Conservation (phyloP, 1,140 invertebrate species). For the Drosophila lini region DNA sequence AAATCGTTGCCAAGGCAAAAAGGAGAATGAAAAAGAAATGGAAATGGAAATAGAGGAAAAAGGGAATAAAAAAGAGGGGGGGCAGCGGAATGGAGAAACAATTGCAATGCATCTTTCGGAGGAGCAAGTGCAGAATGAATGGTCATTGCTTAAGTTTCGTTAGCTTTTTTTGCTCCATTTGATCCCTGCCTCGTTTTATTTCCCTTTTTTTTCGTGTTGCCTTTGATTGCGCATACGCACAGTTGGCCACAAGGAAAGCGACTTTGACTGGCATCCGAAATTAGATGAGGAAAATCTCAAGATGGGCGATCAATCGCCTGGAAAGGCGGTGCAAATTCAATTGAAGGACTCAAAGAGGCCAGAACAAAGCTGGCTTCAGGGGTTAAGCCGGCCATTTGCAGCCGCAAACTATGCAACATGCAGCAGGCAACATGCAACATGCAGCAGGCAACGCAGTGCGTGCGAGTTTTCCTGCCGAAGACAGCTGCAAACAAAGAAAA, state of each 20-base stretch:
- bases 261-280: constrained; percentile 22
- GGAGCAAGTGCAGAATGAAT: constrained; percentile 55
- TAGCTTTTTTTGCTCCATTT: constrained; percentile 7
- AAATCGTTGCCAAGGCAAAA: constrained; percentile 42
- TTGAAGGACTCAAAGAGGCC: constrained; percentile 14
- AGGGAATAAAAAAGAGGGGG: not conserved
- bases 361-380: constrained; percentile 16
- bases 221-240: constrained; percentile 45
- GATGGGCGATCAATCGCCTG: constrained; percentile 27
- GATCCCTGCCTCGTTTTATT: not conserved
- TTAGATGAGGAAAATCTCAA: constrained; percentile 24
- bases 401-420: constrained; percentile 3
- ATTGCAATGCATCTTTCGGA: constrained; percentile 58
- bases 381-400: constrained; percentile 16
- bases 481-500: not conserved
- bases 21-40: not conserved
- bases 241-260: constrained; percentile 15
- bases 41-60: constrained; percentile 5
- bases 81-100: constrained; percentile 43
- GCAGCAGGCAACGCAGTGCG: not conserved
- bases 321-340: constrained; percentile 34
- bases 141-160: constrained; percentile 61
- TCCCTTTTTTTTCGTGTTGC: not conserved
- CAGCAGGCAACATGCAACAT: not conserved
- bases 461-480: not conserved